Evolutionary conservation across 2,888 invertebrate species (phyloP), one percentile per base, ranked within the genome.

Genomic region (Adelphocoris suturalis): DNA sequence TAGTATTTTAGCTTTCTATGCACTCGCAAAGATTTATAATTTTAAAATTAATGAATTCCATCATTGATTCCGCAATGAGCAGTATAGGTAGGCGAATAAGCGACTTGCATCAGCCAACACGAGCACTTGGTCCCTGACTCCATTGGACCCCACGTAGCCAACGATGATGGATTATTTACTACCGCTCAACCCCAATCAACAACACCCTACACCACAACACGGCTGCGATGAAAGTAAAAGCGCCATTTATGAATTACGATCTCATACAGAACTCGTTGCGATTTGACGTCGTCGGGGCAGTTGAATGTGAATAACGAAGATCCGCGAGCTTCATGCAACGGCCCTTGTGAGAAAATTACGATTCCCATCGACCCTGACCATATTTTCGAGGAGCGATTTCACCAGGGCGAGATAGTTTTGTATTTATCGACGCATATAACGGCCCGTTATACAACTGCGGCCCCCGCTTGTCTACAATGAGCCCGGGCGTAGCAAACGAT

Each of bases 361-460:
- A 78, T 78, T 78, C 78, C 19, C 46, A 46, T 37, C 47, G 78
- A 78, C 78, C 78, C 78, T 78, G 78, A 78, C 78, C 78, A 78
- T 78, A 78, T 78, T 78, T 37, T 78, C 78, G 78, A 78, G 19
- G 12, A 27, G 16, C 78, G 78, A 78, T 78, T 78, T 78, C 78
- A 78, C 78, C 78, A 3, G 28, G 78, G 75, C 14, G 78, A 47
- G 78, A 78, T 78, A 78, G 78, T 78, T 78, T 78, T 78, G 78
- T 78, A 78, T 78, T 78, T 78, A 78, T 78, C 46, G 78, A 47
- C 78, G 47, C 78, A 78, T 46, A 78, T 78, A 78, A 78, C 78
- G 78, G 46, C 78, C 46, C 78, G 78, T 78, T 78, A 78, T 78
- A 78, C 78, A 78, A 78, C 78, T 46, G 3, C 9, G 78, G 46